Evolutionary conservation across 1,140 invertebrate species (phyloP), one percentile per base, ranked within the genome.

Genomic region (Caerostris darwini): DNA sequence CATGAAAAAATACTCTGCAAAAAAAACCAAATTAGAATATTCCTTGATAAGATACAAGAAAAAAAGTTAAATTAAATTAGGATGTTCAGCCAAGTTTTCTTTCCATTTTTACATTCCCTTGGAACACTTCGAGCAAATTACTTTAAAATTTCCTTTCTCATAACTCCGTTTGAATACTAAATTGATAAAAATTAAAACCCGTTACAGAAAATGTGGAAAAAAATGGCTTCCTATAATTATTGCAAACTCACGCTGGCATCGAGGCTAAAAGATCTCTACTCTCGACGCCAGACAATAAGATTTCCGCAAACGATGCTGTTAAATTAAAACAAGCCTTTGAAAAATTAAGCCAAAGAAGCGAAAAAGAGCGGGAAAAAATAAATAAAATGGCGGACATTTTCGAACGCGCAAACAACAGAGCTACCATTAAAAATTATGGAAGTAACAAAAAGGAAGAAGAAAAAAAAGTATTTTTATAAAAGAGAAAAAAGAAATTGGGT

Each of bases 101-200:
- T 17, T 14, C n/a, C 53, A 58, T 2, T 14, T 85, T 85, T n/a
- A 17, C 17, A n/a, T 8, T 56, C 54, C 67, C 34, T 56, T 6
- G 4, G 6, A 58, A 14, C 56, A 90, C 89, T 81, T 90, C 89
- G 81, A 34, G n/a, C 34, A 17, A 69, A 57, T 82, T 90, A 71
- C 50, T 61, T 90, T 81, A 77, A 90, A n/a, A 61, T 53, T 90
- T 90, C 57, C 89, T 81, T 58, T 54, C 89, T 81, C 56, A 90
- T 56, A 90, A 57, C 53, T 56, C 89, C 12, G 88, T 90, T 90
- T 90, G 89, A 90, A 90, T 90, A 90, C 89, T 7, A 81, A 90
- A 90, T 90, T 90, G 71, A 77, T 90, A 81, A 90, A 81, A 90
- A 90, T 77, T 58, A 90, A 90, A 87, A 50, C 12, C 58, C n/a